Evolutionary conservation across 2,113 vertebrate species (phyloP).

Genomic region (Empidonax alnorum): DNA sequence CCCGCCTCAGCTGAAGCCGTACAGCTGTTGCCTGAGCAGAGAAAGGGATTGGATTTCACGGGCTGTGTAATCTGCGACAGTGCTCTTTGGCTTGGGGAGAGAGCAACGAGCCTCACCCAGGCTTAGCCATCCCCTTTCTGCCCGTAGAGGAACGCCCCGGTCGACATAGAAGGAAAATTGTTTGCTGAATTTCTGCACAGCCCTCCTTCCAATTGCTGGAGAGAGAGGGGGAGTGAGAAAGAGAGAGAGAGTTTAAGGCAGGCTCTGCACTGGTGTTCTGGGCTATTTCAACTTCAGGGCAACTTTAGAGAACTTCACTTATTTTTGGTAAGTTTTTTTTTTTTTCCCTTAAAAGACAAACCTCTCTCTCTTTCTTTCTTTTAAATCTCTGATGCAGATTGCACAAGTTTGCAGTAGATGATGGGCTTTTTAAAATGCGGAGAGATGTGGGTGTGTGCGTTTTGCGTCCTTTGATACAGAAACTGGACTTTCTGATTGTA

Average conservation of each 20-base stretch:
- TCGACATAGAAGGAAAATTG: slow-evolving; percentile 64
- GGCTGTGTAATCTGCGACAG: slow-evolving; percentile 24
- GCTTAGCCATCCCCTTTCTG: slow-evolving; percentile 48
- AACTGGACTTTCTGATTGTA: not conserved
- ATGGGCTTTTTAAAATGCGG: not conserved
- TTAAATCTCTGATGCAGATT: not conserved
- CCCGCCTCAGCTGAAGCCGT: slow-evolving; percentile 43
- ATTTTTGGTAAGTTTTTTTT: slow-evolving; percentile 50
- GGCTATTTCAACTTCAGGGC: slow-evolving; percentile 58
- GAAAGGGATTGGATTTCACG: slow-evolving; percentile 59
- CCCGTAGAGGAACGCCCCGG: slow-evolving; percentile 44
- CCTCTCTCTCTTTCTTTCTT: not conserved
- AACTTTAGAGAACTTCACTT: slow-evolving; percentile 60
- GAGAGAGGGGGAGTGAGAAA: slow-evolving; percentile 35
- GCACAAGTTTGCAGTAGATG: not conserved
- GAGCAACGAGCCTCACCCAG: slow-evolving; percentile 35
- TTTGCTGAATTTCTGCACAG: slow-evolving; percentile 46
- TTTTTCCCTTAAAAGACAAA: not conserved
- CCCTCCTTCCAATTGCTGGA: slow-evolving; percentile 18
- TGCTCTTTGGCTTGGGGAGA: not conserved
- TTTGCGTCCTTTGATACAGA: not conserved
- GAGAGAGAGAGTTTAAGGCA: slow-evolving; percentile 39
- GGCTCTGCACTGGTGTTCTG: slow-evolving; percentile 10
- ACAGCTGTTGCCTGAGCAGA: slow-evolving; percentile 59
- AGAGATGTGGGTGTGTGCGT: not conserved